These are phyloP conservation scores for Hexactinellida sp. DNA, from an alignment of 37 sponge, comb jelly and placozoan species.

Conservation along the genomic window DNA sequence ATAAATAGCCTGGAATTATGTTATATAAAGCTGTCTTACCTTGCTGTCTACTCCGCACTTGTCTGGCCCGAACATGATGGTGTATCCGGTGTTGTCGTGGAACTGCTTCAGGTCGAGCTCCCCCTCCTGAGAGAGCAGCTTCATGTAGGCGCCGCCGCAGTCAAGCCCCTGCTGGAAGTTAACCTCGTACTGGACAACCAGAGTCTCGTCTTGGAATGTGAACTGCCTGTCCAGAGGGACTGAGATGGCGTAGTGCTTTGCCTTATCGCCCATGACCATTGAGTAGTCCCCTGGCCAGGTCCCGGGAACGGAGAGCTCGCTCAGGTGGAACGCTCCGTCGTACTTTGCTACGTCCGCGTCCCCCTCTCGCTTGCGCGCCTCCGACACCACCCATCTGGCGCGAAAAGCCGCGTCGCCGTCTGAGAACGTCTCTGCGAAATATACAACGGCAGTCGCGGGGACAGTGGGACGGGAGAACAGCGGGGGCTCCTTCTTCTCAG, in stretches of 20 bases:
- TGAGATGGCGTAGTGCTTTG: constrained; percentile 81
- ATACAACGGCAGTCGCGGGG: constrained; percentile 39
- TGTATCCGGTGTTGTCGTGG: constrained; percentile 82
- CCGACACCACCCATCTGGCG: constrained; percentile 61
- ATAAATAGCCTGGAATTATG: neutral
- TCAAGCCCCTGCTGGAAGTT: constrained; percentile 76
- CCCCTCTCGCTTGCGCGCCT: constrained; percentile 60
- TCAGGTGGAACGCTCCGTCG: constrained; percentile 47
- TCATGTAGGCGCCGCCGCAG: constrained; percentile 96
- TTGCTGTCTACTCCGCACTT: constrained; percentile 76
- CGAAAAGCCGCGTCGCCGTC: constrained; percentile 17
- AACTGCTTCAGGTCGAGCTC: constrained; percentile 39
- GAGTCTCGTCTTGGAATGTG: constrained; percentile 43
- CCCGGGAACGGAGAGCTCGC: constrained; percentile 27
- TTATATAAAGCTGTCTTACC: no score
- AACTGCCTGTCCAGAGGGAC: constrained; percentile 66
- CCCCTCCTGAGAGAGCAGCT: constrained; percentile 48
- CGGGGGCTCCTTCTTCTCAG: neutral
- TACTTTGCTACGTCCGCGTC: constrained; percentile 70
- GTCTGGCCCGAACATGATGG: constrained; percentile 99
- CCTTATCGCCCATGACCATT: constrained; percentile 52
- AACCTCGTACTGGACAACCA: constrained; percentile 76
- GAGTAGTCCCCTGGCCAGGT: constrained; percentile 46
- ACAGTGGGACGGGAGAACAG: constrained; percentile 25
- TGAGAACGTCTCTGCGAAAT: constrained; percentile 49